These are phyloP conservation scores for Varanus salvator DNA, from an alignment of 2,113 vertebrate genomes.

Conservation along the genomic window DNA sequence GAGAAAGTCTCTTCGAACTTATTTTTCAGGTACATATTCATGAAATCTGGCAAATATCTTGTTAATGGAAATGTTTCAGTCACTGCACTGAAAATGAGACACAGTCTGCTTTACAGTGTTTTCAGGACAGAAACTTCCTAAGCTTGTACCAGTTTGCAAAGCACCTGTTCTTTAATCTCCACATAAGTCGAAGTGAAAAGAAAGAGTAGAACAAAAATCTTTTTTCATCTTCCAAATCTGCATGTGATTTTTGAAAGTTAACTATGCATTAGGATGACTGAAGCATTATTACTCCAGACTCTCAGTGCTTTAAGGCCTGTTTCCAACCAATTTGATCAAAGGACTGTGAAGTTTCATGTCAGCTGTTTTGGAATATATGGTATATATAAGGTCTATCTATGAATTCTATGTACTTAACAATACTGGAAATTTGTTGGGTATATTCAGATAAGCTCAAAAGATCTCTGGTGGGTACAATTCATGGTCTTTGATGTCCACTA, in stretches of 20 bases:
- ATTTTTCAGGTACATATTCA: neutral
- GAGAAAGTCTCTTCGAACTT: no score
- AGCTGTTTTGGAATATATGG: constrained; percentile 62
- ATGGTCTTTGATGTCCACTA: constrained; percentile 65
- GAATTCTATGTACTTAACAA: constrained; percentile 56
- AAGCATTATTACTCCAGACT: constrained; percentile 60
- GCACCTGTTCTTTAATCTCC: constrained; percentile 25
- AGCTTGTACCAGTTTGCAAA: constrained; percentile 30
- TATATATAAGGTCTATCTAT: constrained; percentile 54
- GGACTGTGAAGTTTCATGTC: constrained; percentile 52
- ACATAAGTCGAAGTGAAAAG: neutral
- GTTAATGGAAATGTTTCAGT: neutral
- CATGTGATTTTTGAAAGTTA: constrained; percentile 63
- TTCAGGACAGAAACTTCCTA: constrained; percentile 26
- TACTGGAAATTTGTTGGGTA: constrained; percentile 45
- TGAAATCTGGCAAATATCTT: neutral
- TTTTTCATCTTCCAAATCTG: constrained; percentile 62
- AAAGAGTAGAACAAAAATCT: constrained; percentile 22
- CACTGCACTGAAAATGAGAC: neutral
- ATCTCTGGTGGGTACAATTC: constrained; percentile 20
- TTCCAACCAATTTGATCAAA: constrained; percentile 74
- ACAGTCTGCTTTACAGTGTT: neutral
- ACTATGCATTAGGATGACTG: constrained; percentile 54
- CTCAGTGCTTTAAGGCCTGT: constrained; percentile 56
- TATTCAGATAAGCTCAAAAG: constrained; percentile 25